Conservation (phyloP, 2,888 invertebrate species). For the Acrobasis consociella region DNA sequence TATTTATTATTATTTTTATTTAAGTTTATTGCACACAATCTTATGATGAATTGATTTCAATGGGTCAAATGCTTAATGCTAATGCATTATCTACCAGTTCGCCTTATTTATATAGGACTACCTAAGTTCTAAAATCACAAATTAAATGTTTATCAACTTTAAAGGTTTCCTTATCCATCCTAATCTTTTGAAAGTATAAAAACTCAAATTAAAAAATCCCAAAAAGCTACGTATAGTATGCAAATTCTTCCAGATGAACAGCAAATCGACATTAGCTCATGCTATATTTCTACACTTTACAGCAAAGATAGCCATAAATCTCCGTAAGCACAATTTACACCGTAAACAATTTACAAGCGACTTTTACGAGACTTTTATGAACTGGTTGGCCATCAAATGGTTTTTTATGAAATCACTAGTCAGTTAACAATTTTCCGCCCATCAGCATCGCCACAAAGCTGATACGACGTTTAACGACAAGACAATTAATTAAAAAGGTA, state of each 20-base stretch:
- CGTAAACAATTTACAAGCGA: constrained; percentile 52
- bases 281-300: constrained; percentile 10
- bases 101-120: too few species aligned
- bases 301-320: constrained; percentile 39
- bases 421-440: constrained; percentile 73
- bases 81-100: too few species aligned
- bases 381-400: constrained; percentile 65
- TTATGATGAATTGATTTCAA: too few species aligned
- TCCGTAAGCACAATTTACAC: constrained; percentile 43
- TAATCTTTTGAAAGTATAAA: too few species aligned
- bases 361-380: constrained; percentile 71
- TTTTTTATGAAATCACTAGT: constrained; percentile 78
- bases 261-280: neutral
- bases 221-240: neutral
- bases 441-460: constrained; percentile 73
- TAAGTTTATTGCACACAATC: too few species aligned
- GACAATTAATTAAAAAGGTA: constrained; percentile 82
- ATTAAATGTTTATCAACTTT: too few species aligned
- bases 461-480: constrained; percentile 77
- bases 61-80: too few species aligned
- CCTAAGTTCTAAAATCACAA: neutral
- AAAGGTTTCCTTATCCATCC: neutral
- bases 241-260: neutral
- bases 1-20: too few species aligned
- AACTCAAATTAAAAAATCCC: neutral